Conservation (phyloP, 1,140 invertebrate genomes). For the Halyomorpha halys region DNA sequence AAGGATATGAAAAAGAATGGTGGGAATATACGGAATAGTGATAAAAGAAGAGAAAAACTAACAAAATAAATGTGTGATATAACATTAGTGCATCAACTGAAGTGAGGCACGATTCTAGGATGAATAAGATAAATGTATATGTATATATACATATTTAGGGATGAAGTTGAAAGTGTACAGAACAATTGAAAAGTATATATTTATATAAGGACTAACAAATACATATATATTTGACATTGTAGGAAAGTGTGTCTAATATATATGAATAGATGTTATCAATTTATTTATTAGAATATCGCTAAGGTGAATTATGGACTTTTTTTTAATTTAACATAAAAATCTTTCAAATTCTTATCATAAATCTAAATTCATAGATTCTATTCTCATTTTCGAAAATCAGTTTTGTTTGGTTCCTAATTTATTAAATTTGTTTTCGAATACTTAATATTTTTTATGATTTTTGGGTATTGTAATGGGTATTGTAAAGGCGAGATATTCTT, state of each 20-base stretch:
- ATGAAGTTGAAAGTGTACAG: conserved; percentile 5
- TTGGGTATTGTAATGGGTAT: no score
- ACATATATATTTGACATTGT: conserved; percentile 2
- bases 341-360: no score
- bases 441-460: no score
- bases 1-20: conserved; percentile 97
- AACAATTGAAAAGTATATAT: conserved; percentile 12
- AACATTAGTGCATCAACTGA: conserved; percentile 2
- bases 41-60: neutral
- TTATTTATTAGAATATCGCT: no score
- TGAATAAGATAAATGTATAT: neutral
- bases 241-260: conserved; percentile 2
- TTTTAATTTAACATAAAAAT: no score
- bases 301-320: no score
- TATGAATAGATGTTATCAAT: neutral
- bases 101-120: neutral
- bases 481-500: no score
- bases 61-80: neutral
- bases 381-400: no score
- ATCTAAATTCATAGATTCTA: no score
- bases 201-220: conserved; percentile 12
- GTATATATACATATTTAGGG: neutral
- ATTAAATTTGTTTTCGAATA: no score
- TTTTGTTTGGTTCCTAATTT: no score
- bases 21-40: conserved; percentile 85